Base-by-base conservation (phyloP, 1,140 invertebrate genomes). In the Homarus americanus region DNA sequence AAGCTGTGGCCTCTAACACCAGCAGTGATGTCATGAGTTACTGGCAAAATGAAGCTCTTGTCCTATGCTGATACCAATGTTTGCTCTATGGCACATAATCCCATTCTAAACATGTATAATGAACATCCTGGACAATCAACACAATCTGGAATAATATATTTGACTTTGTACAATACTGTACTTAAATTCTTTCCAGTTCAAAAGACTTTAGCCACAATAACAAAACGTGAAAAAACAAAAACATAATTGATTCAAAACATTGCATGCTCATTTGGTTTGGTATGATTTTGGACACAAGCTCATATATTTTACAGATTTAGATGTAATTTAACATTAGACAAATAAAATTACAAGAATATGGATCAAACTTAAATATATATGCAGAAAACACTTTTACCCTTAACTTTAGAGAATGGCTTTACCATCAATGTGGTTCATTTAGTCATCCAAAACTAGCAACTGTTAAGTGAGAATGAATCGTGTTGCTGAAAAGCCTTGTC, bases 401-500 rank as follows among this genome's bases (percentile, higher is more conserved):
- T 69, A 69, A 69, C 63, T 32, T 69, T 69, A 69, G 76, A 79
- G 76, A 79, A 79, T 79, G 41, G 76, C 76, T 79, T 79, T 79
- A 38, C 20, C 76, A 79, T 44, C n/a, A 79, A 28, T 79, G 76
- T 79, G 76, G 76, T 79, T 44, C 40, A 44, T 49, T 12, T 79
- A 32, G 63, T 69, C 63, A 69, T 32, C 20, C 49, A 63, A 38
- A 32, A 82, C 12, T 49, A 63, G 44, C 79, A 49, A 58, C 36
- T 40, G 79, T 58, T 34, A 58, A 36, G 53, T 82, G 34, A 63
- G 49, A 82, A 63, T 53, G 79, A 58, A 82, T 63, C 63, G 53
- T 63, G n/a, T 63, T 82, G 79, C 79, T 85, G 69, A 75, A 85
- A 73, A 85, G 83, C 83, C 69, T 75, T 82, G 53, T 75, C 38